Evolutionary conservation across 2,888 invertebrate genomes (phyloP), one percentile per base, ranked within the genome.

Genomic region (Pelosia muscerda): DNA sequence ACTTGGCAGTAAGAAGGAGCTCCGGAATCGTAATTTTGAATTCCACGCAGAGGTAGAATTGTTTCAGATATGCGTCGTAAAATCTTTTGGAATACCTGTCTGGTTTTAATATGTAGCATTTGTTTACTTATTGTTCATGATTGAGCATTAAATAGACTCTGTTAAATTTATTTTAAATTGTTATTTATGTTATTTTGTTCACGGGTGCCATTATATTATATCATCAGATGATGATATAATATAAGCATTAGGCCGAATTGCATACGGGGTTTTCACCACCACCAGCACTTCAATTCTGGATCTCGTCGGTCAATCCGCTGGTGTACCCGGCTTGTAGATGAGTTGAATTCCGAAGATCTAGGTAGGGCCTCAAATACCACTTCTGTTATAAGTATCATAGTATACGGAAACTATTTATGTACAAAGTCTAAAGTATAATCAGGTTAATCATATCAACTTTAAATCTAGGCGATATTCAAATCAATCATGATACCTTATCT

Each of bases 1-100:
- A 26, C 22, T 61, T 22, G n/a, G 4, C 42, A 26, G 42, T 42
- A 42, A 61, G 38, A 26, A 11, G 42, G 25, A 26, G 49, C 49
- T 61, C n/a, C n/a, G 49, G 49, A 61, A 25, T 61, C 49, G 42
- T 49, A 26, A 61, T 61, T 61, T 61, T 61, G n/a, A 61, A 61
- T 59, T 49, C 49, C 42, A 63, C 54, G 34, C 15, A 8, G 54
- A 63, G 42, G 42, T 42, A 2, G 26, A 38, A 38, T n/a, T 55
- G 54, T 63, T 55, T 62, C 8, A 60, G 38, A 60, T 60, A 42
- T 53, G 62, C 26, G 25, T 60, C n/a, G 28, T 53, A 13, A 62
- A 38, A 53, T 9, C n/a, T 53, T 49, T 53, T 9, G 23, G 25
- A 22, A 38, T 15, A 25, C 26, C 56, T 25, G 13, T 22, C 15